Evolutionary conservation across 23 tunicate species (phyloP).

Genomic region (Trididemnum clinides): DNA sequence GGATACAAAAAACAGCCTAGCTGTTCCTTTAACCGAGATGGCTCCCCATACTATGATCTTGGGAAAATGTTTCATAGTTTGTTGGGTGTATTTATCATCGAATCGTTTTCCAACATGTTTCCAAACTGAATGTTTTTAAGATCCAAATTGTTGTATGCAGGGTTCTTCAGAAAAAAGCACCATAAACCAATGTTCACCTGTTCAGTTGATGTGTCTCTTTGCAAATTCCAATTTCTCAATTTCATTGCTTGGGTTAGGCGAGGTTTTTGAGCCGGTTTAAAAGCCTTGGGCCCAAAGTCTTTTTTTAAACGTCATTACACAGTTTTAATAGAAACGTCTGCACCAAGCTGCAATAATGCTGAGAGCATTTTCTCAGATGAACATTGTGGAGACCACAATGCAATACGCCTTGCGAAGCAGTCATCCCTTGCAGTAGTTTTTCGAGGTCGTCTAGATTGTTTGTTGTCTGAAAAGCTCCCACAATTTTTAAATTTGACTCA

Average conservation of each 20-base stretch:
- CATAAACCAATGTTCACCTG: not conserved
- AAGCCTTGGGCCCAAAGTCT: not conserved
- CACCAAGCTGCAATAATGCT: not conserved
- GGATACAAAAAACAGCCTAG: conserved; percentile 2
- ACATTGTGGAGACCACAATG: conserved; percentile 12
- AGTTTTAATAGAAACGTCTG: not conserved
- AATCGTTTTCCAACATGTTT: conserved; percentile 9
- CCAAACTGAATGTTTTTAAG: not conserved
- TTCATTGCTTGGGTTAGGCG: conserved; percentile 8
- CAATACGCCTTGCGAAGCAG: not conserved
- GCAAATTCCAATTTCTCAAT: not conserved
- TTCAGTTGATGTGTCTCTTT: conserved; percentile 4
- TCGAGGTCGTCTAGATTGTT: conserved; percentile 7
- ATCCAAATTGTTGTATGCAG: not conserved
- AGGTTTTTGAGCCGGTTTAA: conserved; percentile 20
- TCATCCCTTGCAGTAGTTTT: not conserved
- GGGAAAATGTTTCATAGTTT: too few relatives aligned
- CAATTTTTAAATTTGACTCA: not conserved
- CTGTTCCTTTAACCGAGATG: conserved; percentile 1
- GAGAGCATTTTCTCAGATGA: not conserved
- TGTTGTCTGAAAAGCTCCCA: not conserved
- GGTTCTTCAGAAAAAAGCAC: conserved; percentile 29
- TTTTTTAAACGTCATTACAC: not conserved
- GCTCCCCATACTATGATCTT: not conserved
- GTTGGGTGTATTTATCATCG: too few relatives aligned